Evolutionary conservation across 64 coral and sea anemone species (phyloP).

Genomic region (Pachyseris speciosa): DNA sequence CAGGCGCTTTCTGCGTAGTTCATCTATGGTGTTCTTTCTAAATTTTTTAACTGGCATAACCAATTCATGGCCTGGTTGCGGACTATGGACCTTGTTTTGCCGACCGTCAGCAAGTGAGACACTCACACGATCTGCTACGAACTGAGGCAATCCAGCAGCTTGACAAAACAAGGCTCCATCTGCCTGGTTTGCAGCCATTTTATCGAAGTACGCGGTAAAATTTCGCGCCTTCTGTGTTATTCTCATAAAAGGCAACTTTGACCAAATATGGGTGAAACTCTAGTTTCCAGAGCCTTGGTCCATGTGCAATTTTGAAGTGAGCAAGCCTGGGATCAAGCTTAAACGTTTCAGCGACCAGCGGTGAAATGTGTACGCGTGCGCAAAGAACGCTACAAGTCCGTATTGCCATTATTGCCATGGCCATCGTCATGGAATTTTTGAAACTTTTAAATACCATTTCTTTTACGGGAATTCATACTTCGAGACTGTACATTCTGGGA

Average conservation of each 20-base stretch:
- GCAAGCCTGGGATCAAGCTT: too few relatives aligned
- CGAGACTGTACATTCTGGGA: too few relatives aligned
- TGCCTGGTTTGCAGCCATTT: not conserved
- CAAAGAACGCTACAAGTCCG: too few relatives aligned
- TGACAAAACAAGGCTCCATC: conserved; percentile 21
- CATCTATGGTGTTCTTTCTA: not conserved
- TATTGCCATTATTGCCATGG: too few relatives aligned
- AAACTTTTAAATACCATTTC: too few relatives aligned
- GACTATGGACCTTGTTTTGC: not conserved
- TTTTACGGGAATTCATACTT: too few relatives aligned
- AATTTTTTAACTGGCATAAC: not conserved
- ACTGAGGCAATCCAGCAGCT: conserved; percentile 8
- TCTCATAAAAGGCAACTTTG: not conserved
- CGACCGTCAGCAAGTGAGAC: conserved; percentile 26
- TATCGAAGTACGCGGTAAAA: not conserved
- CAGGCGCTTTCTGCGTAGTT: conserved; percentile 12
- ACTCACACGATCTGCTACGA: conserved; percentile 9
- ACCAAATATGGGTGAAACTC: not conserved
- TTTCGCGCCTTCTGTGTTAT: not conserved
- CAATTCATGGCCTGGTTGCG: not conserved
- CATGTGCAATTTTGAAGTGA: not conserved
- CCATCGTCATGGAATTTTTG: too few relatives aligned
- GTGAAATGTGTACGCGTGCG: too few relatives aligned
- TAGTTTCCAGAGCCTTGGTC: not conserved
- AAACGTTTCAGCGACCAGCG: too few relatives aligned